Evolutionary conservation across 2,797 vertebrate species (phyloP).

Genomic region (Chrosomus eos): DNA sequence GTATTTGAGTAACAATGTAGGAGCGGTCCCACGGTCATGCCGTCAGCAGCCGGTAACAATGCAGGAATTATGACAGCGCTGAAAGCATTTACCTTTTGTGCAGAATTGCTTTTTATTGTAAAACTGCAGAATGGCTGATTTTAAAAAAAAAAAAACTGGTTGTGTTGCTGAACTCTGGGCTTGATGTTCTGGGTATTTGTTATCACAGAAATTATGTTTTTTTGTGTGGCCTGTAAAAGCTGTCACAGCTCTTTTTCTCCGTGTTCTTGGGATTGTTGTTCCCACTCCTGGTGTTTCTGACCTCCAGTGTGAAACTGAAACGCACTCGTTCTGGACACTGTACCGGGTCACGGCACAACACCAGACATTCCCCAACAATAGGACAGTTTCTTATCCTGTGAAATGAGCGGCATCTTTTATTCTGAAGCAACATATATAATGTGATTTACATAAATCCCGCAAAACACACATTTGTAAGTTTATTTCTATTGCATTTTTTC

Average conservation of each 20-base stretch:
- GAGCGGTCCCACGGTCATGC: conserved; percentile 15
- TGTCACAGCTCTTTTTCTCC: conserved; percentile 28
- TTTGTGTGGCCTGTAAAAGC: conserved; percentile 34
- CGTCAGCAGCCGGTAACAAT: conserved; percentile 50
- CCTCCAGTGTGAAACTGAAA: neutral
- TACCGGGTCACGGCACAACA: neutral
- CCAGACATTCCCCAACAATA: neutral
- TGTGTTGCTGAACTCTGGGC: conserved; percentile 20
- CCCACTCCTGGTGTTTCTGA: neutral
- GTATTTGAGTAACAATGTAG: conserved; percentile 48
- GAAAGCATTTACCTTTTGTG: conserved; percentile 45
- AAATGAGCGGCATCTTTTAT: neutral
- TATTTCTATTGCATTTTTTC: neutral
- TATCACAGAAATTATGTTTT: conserved; percentile 32
- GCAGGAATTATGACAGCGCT: conserved; percentile 32
- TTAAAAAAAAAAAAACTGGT: neutral
- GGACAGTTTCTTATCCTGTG: neutral
- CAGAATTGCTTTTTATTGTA: conserved; percentile 37
- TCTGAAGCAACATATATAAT: neutral
- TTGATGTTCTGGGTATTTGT: conserved; percentile 18
- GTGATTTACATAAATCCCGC: neutral
- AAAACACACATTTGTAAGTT: neutral
- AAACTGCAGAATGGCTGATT: conserved; percentile 27
- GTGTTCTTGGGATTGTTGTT: neutral
- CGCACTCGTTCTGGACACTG: neutral